A percentile compares a stretch with the other conserved stretches of the same genome.
Evolutionary conservation across 2,113 vertebrate genomes (phyloP).

Genomic region (Vanacampus margaritifer): DNA sequence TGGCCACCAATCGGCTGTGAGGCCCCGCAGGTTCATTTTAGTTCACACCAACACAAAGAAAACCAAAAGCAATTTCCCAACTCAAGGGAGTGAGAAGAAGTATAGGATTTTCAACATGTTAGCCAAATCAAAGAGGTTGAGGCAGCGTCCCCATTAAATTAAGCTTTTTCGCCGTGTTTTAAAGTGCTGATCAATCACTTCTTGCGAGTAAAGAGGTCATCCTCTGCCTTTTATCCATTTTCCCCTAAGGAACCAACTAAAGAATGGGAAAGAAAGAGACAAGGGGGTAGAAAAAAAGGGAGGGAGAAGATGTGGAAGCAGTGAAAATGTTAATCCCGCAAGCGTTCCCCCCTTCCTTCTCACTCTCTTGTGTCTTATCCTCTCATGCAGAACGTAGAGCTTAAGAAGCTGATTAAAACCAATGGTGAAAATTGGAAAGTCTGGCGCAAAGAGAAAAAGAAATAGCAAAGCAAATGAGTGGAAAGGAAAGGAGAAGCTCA

Average conservation of each 20-base stretch:
- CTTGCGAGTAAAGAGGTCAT: constrained; percentile 58
- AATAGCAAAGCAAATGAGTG: constrained; percentile 49
- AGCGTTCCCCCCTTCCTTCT: constrained; percentile 25
- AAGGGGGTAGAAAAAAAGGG: constrained; percentile 41
- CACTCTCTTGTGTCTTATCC: constrained; percentile 56
- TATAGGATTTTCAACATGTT: constrained; percentile 22
- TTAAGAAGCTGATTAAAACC: constrained; percentile 74
- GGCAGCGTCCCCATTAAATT: constrained; percentile 33
- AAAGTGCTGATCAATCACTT: constrained; percentile 72
- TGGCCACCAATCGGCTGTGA: neutral
- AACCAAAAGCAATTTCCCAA: constrained; percentile 20
- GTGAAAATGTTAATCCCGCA: constrained; percentile 67
- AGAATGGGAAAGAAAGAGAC: constrained; percentile 49
- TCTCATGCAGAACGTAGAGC: constrained; percentile 67
- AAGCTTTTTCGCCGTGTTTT: constrained; percentile 24
- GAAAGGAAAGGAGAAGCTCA: constrained; percentile 21
- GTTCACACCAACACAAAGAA: constrained; percentile 23
- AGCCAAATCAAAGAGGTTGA: constrained; percentile 38
- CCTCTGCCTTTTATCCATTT: constrained; percentile 59
- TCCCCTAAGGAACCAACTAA: constrained; percentile 44
- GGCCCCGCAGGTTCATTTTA: constrained; percentile 13
- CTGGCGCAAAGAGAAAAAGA: constrained; percentile 49
- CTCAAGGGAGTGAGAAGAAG: constrained; percentile 5
- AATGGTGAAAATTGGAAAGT: constrained; percentile 68
- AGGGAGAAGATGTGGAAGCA: constrained; percentile 53